Evolutionary conservation across 2,113 vertebrate genomes (phyloP).

Genomic region (Phocoena phocoena): DNA sequence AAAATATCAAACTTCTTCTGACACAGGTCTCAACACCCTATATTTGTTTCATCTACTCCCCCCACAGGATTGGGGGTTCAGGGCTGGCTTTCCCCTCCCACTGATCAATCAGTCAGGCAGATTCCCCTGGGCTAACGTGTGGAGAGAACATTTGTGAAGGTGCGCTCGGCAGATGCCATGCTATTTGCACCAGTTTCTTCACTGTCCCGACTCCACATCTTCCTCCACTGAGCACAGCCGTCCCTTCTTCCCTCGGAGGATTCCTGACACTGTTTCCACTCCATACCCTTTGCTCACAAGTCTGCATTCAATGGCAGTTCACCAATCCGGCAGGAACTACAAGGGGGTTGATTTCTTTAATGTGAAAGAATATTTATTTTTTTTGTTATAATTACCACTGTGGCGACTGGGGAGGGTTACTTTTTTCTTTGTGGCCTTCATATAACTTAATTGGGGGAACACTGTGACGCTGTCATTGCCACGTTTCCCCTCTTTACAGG

Average conservation of each 20-base stretch:
- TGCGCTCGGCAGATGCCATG: neutral
- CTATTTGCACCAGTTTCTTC: neutral
- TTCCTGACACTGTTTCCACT: neutral
- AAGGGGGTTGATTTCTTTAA: neutral
- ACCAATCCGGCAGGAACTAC: neutral
- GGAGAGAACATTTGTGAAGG: neutral
- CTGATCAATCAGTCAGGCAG: neutral
- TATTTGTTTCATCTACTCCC: too few species aligned
- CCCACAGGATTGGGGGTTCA: neutral
- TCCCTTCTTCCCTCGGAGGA: neutral
- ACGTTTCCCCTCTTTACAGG: neutral
- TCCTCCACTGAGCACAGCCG: neutral
- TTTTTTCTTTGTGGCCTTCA: neutral
- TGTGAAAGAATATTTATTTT: neutral
- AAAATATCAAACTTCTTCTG: neutral
- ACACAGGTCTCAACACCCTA: neutral
- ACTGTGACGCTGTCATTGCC: neutral
- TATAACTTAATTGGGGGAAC: neutral
- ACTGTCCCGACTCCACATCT: neutral
- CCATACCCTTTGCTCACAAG: neutral
- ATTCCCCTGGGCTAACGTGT: fast-evolving
- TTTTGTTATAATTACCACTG: neutral
- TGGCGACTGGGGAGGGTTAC: neutral
- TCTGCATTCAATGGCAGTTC: neutral
- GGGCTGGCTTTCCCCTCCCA: too few species aligned